Conservation (phyloP, 2,797 vertebrate species). For the Hafferia zeledoni region DNA sequence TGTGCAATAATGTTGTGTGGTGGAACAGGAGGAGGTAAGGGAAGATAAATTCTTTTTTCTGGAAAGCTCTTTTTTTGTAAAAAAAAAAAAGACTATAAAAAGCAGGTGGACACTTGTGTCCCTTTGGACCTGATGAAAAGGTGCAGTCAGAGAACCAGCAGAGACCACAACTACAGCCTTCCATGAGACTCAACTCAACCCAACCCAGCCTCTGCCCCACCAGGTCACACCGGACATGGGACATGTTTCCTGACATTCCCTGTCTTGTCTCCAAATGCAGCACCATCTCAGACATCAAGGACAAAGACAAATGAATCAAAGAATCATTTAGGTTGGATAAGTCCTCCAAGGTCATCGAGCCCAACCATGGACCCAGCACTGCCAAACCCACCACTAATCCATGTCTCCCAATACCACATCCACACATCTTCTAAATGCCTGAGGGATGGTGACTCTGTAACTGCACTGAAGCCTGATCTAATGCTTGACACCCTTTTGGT, state of each 20-base stretch:
- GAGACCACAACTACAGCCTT: not conserved
- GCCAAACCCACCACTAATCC: not conserved
- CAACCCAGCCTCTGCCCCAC: not conserved
- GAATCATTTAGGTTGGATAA: not conserved
- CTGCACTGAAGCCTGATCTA: fast-evolving
- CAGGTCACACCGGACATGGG: not conserved
- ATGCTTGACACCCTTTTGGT: not conserved
- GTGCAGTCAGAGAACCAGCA: not conserved
- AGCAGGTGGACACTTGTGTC: fast-evolving
- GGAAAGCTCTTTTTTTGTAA: not conserved
- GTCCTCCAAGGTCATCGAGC: fast-evolving
- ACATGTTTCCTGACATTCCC: fast-evolving
- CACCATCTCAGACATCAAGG: not conserved
- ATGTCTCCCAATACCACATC: not conserved
- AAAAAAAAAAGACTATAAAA: too few species aligned
- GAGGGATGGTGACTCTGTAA: not conserved
- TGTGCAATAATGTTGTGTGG: not conserved
- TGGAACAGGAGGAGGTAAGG: not conserved
- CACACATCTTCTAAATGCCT: not conserved
- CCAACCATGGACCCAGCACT: not conserved
- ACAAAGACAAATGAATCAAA: not conserved
- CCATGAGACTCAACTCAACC: not conserved
- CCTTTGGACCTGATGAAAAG: not conserved
- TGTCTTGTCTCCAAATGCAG: not conserved
- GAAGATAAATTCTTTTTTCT: not conserved